Percentiles rank a stretch among this genome's conserved stretches.
These are phyloP conservation scores for Forpus xanthops DNA, from an alignment of 2,797 vertebrate species.

Conservation along the genomic window DNA sequence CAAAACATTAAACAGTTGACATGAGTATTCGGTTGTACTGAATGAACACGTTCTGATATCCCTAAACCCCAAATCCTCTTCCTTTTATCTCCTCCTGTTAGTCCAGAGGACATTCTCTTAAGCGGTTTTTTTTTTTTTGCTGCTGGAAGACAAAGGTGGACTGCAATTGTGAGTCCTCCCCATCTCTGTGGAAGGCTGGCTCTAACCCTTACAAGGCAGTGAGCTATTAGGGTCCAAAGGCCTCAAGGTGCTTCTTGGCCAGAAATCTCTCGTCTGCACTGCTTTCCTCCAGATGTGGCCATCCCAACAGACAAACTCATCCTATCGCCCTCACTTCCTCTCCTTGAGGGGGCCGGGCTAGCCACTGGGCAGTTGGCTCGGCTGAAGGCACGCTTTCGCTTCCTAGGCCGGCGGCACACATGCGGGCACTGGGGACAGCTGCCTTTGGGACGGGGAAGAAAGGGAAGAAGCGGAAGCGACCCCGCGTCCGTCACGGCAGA, in stretches of 20 bases:
- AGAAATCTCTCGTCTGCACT: no score
- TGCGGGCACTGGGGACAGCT: fast-evolving
- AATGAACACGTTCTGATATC: neutral
- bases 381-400: neutral
- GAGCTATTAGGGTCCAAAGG: neutral
- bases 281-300: neutral
- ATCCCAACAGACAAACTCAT: neutral
- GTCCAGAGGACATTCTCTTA: neutral
- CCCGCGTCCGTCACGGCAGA: no score
- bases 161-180: neutral
- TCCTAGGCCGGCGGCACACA: neutral
- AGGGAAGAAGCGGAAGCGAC: neutral
- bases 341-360: neutral
- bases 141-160: neutral
- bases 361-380: fast-evolving
- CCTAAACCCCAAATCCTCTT: neutral
- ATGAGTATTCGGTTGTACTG: neutral
- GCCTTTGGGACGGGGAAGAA: neutral
- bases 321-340: fast-evolving
- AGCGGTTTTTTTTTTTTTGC: neutral
- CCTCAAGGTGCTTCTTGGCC: fast-evolving
- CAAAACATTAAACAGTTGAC: neutral
- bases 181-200: neutral
- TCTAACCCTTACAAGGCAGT: fast-evolving
- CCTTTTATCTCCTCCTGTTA: neutral